phyloP scores from a whole-genome alignment of 2,797 vertebrate genomes.

The Threskiornis aethiopicus region DNA sequence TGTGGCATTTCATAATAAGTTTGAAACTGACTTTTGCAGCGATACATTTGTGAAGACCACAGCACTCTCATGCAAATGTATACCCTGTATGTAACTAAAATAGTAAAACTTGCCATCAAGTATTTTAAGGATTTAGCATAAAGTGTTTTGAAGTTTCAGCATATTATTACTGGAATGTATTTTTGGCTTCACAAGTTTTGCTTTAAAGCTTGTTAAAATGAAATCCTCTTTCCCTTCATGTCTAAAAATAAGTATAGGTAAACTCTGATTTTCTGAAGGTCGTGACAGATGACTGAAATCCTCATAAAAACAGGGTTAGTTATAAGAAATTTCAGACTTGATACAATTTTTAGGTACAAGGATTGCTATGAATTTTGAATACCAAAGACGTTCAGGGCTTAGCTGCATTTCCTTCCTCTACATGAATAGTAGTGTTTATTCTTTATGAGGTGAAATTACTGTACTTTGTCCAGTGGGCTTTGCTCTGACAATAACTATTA shows the following conservation, averaged over 20 bases:
- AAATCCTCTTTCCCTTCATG: slow-evolving; percentile 42
- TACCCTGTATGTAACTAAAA: neutral
- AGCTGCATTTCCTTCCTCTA: neutral
- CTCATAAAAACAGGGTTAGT: neutral
- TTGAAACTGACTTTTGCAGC: neutral
- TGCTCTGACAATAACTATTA: slow-evolving; percentile 25
- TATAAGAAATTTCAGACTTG: neutral
- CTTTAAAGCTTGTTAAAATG: slow-evolving; percentile 34
- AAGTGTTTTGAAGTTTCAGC: slow-evolving; percentile 35
- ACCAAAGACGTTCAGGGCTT: neutral
- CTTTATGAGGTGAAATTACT: slow-evolving; percentile 17
- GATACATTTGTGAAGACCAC: neutral
- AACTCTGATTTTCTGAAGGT: slow-evolving; percentile 17
- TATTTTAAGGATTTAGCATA: slow-evolving; percentile 19
- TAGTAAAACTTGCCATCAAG: neutral
- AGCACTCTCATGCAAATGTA: neutral
- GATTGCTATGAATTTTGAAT: neutral
- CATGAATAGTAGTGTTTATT: neutral
- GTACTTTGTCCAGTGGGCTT: slow-evolving; percentile 30
- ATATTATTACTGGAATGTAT: slow-evolving; percentile 12
- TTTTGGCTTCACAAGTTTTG: neutral
- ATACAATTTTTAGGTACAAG: neutral
- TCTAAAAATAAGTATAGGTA: slow-evolving; percentile 43
- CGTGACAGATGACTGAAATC: neutral
- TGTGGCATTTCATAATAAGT: neutral